Conservation (phyloP, 2,113 vertebrate species). For the Gracilinanus agilis region DNA sequence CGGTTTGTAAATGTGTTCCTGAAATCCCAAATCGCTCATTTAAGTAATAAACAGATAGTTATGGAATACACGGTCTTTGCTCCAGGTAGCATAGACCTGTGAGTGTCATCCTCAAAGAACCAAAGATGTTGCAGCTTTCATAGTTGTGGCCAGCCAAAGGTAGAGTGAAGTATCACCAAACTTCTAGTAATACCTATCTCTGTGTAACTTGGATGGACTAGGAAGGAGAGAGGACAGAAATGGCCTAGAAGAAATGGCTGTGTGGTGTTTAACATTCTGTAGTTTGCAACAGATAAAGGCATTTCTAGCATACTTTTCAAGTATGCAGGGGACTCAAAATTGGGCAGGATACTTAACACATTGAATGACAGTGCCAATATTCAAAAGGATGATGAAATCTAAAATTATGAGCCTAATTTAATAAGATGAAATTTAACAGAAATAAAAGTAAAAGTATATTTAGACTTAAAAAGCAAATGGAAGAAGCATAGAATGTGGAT, state of each 20-base stretch:
- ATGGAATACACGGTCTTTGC: not conserved
- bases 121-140: not conserved
- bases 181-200: not conserved
- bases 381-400: not conserved
- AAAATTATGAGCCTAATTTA: not conserved
- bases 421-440: not conserved
- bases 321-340: not conserved
- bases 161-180: not conserved
- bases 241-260: not conserved
- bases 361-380: not conserved
- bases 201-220: not conserved
- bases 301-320: not conserved
- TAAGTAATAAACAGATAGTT: not conserved
- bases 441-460: not conserved
- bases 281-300: not conserved
- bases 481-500: not conserved
- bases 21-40: not conserved
- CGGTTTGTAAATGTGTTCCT: constrained; percentile 83
- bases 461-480: not conserved
- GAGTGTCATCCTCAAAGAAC: not conserved
- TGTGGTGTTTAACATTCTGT: not conserved
- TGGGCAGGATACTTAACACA: not conserved
- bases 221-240: not conserved
- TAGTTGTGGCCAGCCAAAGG: not conserved
- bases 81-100: not conserved